Evolutionary conservation across 2,113 vertebrate genomes (phyloP), one percentile per base, ranked within the genome.

Genomic region (Corythaeola cristata): DNA sequence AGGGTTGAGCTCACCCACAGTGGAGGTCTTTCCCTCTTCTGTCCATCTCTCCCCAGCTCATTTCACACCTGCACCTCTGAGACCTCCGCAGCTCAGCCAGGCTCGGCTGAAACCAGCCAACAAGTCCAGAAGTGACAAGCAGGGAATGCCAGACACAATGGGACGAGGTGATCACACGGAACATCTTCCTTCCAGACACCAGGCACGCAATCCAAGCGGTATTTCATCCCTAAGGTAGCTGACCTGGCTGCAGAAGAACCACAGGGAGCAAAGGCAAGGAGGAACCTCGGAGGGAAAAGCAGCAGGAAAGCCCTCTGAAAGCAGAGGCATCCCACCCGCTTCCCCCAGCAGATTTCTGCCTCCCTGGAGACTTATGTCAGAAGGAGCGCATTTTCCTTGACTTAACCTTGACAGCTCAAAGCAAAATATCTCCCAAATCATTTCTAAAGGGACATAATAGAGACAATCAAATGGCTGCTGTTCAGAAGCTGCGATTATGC

Each of bases 381-480:
- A 78, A 39, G 35, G 33, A 89, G 37, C 12, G 1, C 12, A 0
- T 88, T 95, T 90, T 87, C 96, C 92, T 93, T 85, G 85, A 58
- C 86, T 95, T 95, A 69, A 95, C 96, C 95, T 97, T 97, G 95
- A 85, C 86, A 85, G 87, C 94, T 86, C 79, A 23, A 84, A 84
- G 91, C 82, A 50, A 94, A 95, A 89, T 27, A 88, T 53, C 80
- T 69, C 74, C 94, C 91, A 60, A 95, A 93, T 88, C 49, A 56
- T 93, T 96, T 92, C 84, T 56, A 91, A 81, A 80, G 90, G 89
- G 81, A 67, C 92, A 95, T 95, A 97, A 97, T 94, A 80, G 91
- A 88, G 85, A 93, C 96, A 87, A 96, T 97, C 96, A 92, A 94
- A 84, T 11, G 86, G 85, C 96, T 64, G 93, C 94, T 96, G 94